Evolutionary conservation across 2,797 vertebrate species (phyloP).

Genomic region (Gorsachius magnificus): DNA sequence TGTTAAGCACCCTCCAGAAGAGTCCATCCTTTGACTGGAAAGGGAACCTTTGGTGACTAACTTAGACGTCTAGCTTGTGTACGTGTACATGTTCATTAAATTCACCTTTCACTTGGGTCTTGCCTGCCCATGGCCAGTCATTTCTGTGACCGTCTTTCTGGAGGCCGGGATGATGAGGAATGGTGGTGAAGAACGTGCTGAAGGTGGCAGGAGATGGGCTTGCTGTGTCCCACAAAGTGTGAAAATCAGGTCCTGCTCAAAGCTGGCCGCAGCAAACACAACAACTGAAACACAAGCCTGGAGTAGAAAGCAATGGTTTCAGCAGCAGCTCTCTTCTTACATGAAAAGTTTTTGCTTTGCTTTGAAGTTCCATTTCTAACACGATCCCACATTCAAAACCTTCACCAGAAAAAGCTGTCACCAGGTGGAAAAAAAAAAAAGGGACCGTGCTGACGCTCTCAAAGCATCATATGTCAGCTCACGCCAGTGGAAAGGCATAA

Average conservation of each 20-base stretch:
- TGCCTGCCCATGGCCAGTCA: background rate
- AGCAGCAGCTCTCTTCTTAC: background rate
- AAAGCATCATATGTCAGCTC: background rate
- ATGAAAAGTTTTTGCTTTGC: background rate
- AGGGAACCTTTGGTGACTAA: background rate
- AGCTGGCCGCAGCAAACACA: background rate
- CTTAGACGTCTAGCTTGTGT: background rate
- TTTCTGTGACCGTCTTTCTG: background rate
- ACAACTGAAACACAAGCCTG: fast-evolving
- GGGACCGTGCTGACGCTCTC: background rate
- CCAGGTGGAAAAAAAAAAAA: background rate
- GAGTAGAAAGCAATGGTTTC: background rate
- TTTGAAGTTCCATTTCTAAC: background rate
- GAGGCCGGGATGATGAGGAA: background rate
- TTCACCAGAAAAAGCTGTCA: background rate
- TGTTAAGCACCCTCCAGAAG: background rate
- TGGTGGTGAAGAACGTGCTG: background rate
- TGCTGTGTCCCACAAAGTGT: background rate
- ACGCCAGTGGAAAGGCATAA: background rate
- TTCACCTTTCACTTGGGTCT: background rate
- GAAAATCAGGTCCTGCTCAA: background rate
- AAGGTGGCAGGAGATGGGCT: background rate
- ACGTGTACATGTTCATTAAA: fast-evolving
- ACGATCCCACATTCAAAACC: fast-evolving
- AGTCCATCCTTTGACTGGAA: background rate